Evolutionary conservation across 2,113 vertebrate genomes (phyloP).

Genomic region (Manacus vitellinus): DNA sequence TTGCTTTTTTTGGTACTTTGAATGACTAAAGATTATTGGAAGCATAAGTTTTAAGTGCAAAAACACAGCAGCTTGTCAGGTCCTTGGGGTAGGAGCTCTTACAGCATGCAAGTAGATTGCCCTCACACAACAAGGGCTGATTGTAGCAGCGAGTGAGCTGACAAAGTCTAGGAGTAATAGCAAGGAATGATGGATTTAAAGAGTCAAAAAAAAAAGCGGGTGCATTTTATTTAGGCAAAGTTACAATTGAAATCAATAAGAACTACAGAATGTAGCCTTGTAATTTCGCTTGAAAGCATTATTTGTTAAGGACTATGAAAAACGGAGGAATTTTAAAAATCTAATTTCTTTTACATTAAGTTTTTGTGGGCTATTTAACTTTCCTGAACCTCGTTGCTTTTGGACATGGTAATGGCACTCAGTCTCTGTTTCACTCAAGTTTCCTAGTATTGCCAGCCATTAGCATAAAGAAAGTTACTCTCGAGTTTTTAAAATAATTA

Average conservation of each 20-base stretch:
- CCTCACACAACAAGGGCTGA: not conserved
- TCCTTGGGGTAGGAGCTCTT: not conserved
- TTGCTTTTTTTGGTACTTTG: not conserved
- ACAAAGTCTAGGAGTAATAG: not conserved
- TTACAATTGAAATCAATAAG: constrained; percentile 25
- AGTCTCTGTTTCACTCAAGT: not conserved
- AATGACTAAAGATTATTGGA: not conserved
- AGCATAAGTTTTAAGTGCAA: not conserved
- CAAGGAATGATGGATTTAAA: constrained; percentile 38
- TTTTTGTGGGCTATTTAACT: not conserved
- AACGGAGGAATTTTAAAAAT: not conserved
- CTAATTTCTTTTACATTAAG: not conserved
- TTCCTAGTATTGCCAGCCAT: not conserved
- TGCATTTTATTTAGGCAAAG: constrained; percentile 11
- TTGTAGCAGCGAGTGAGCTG: not conserved
- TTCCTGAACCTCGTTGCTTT: not conserved
- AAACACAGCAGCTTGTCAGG: not conserved
- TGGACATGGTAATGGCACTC: not conserved
- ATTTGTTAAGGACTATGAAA: constrained; percentile 12
- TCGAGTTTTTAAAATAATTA: not conserved
- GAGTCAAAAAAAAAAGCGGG: not conserved
- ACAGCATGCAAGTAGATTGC: not conserved
- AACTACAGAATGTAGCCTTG: not conserved
- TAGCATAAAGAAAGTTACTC: not conserved
- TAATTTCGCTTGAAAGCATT: not conserved